Percentiles rank a stretch among this genome's conserved stretches.
Conservation (phyloP, 1,140 invertebrate genomes). For the Radopholus similis region DNA sequence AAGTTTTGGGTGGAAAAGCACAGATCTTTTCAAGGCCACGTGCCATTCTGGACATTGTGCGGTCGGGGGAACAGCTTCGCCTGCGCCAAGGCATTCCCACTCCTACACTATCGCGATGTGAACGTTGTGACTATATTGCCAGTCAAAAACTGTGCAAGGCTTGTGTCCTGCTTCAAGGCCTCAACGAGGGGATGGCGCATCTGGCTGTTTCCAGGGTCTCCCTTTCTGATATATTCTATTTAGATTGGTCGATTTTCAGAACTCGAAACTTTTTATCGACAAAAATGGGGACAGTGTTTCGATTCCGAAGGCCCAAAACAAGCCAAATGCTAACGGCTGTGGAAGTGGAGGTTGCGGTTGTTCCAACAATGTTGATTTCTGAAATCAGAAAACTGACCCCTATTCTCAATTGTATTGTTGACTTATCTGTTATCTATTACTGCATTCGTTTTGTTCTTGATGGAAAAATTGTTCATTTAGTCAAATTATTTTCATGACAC, state of each 20-base stretch:
- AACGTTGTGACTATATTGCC: constrained; percentile 86
- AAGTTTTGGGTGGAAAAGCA: no score
- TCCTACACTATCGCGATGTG: constrained; percentile 65
- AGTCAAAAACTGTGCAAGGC: constrained; percentile 94
- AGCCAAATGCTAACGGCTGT: neutral
- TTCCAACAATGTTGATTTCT: no score
- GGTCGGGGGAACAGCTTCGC: constrained; percentile 84
- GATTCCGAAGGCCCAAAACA: neutral
- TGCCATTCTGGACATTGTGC: constrained; percentile 89
- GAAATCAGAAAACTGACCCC: no score
- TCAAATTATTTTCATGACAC: no score
- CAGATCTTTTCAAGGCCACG: constrained; percentile 75
- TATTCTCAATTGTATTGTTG: no score
- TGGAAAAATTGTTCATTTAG: no score
- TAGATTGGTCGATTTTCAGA: neutral
- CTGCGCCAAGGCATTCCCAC: constrained; percentile 63
- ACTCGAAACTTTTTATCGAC: neutral
- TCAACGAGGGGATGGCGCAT: no score
- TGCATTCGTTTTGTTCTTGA: no score
- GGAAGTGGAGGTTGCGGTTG: no score
- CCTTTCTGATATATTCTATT: neutral
- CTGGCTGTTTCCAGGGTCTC: no score
- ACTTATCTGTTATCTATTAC: no score
- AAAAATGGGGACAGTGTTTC: neutral
- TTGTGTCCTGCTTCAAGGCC: constrained; percentile 86